Base-by-base conservation (phyloP, 2,797 vertebrate species). In the Parauchenoglanis ngamensis region DNA sequence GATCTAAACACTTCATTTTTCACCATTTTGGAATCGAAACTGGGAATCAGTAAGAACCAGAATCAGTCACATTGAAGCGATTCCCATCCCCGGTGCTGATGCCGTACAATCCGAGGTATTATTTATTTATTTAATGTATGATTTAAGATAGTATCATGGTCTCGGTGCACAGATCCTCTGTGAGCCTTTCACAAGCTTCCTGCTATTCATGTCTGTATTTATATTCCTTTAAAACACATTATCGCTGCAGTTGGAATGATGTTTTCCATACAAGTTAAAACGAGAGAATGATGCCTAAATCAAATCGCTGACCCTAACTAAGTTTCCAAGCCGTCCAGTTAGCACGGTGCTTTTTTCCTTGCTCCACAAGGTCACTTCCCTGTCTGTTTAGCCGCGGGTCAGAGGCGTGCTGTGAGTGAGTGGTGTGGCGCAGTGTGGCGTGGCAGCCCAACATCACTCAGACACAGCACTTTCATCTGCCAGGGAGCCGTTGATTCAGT, bases 401-500 rank as follows among this genome's bases (percentile, higher is more conserved):
- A 13, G 2, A 40, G 49, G 2, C 11, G 2, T 1, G 1, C 21
- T 73, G 72, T 76, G 28, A 40, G 56, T 25, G 21, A 25, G 7
- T 19, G 4, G 28, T 25, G 54, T 25, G 56, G 77, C 21, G 7
- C 21, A 1, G 28, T 25, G 54, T 25, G 56, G 77, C 21, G 21
- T 40, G 10, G 77, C 28, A 11, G 31, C 19, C 2, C 17, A 11
- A 4, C 79, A 49, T 82, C 79, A 19, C 40, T 49, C 79, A 82
- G 59, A 82, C 59, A 0, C 79, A n/a, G 23, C 21, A 44, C 35
- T 81, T 7, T 56, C 7, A 17, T 44, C 56, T 63, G 80, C 13
- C n/a, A 13, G 25, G n/a, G 11, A 87, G 88, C 86, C 49, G 81
- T 89, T 15, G 73, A 59, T 68, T 78, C 44, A 49, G 49, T 77